Evolutionary conservation across 2,113 vertebrate species (phyloP).

Genomic region (Pterocles burchelli): DNA sequence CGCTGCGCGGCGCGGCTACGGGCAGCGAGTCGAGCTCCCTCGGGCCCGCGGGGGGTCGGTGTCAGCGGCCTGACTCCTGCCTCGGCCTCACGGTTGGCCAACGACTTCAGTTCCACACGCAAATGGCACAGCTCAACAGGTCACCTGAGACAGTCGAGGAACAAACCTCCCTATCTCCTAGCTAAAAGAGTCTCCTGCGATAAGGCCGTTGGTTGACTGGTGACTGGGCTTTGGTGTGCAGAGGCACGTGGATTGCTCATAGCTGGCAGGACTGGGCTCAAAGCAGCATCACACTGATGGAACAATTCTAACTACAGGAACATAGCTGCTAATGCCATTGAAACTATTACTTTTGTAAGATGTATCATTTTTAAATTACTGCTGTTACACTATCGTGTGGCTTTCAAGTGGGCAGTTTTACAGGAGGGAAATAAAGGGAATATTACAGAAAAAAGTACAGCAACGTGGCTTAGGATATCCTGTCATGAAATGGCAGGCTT

Average conservation of each 20-base stretch:
- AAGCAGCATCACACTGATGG: accelerated
- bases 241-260: neutral
- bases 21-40: neutral
- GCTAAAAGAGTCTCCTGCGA: neutral
- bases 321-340: neutral
- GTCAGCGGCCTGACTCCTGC: neutral
- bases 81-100: accelerated
- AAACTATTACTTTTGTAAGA: neutral
- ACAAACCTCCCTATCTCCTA: accelerated
- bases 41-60: neutral
- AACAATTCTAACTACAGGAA: neutral
- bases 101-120: accelerated
- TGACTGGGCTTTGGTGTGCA: accelerated
- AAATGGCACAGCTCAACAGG: accelerated
- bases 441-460: neutral
- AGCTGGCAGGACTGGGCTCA: neutral
- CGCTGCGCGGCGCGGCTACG: neutral
- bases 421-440: neutral
- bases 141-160: accelerated
- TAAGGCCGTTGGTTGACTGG: accelerated
- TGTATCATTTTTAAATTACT: neutral
- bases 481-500: neutral
- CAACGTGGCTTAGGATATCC: neutral
- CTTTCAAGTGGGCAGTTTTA: neutral
- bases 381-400: accelerated